Evolutionary conservation across 2,113 vertebrate genomes (phyloP), one percentile per base, ranked within the genome.

Genomic region (Phaethornis superciliosus): DNA sequence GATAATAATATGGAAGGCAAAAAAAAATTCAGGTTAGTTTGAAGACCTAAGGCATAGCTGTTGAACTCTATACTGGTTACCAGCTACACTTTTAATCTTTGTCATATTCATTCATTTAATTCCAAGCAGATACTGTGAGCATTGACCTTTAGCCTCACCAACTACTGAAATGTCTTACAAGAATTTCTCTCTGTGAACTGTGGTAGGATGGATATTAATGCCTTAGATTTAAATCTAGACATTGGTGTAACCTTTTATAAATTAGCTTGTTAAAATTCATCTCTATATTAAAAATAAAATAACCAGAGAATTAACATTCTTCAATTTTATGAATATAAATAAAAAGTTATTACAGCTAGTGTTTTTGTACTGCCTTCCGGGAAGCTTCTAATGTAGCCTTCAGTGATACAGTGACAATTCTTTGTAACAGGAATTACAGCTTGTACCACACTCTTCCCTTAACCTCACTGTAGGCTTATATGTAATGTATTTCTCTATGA

Each of bases 251-350:
- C 81, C 92, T 94, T 92, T 88, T 85, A 80, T 60, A 93, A 95
- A 95, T 96, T 42, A 85, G 19, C 87, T 75, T 81, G 65, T 96
- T 96, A 96, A 96, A 95, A 96, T 94, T 93, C 24, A 89, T 74
- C 33, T 95, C 58, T 87, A 18, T 81, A 37, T 81, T 89, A 88
- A 94, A 90, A 72, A 75, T 91, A 94, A 88, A 89, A 65, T 88
- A 96, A 88, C 46, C 24, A 33, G 33, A 85, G 63, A 37, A 91
- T 92, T 87, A 76, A 47, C 65, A 89, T 91, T 94, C 63, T 70
- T 76, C 82, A 64, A 33, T 92, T 90, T 94, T 86, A 93, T 91
- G 92, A 62, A 95, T 77, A 90, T 94, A 97, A 95, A 94, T 94
- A 90, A 95, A 85, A 90, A 63, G 72, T 82, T 81, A 95, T 80